Conservation (phyloP, 1,140 invertebrate species). For the Halesus radiatus region DNA sequence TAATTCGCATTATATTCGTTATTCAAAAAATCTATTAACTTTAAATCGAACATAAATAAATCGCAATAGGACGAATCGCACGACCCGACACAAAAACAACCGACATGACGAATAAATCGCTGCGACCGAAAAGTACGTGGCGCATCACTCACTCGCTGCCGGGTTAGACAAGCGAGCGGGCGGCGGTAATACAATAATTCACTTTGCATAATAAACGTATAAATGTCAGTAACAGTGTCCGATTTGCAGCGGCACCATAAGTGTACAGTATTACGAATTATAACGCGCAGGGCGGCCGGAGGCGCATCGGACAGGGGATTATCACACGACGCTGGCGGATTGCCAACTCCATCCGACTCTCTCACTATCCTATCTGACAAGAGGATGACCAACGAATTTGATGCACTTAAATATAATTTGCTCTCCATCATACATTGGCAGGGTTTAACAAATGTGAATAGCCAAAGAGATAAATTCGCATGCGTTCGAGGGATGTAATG, state of each 20-base stretch:
- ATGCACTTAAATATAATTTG: not conserved
- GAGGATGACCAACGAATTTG: not conserved
- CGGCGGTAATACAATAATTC: constrained; percentile 7
- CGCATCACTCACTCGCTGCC: constrained; percentile 21
- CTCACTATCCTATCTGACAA: not conserved
- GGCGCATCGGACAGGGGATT: constrained; percentile 1
- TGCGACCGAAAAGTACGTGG: not conserved
- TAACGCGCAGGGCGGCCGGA: not conserved
- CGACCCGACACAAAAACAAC: too few relatives aligned
- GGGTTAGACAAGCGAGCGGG: not conserved
- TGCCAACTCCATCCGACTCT: constrained; percentile 2
- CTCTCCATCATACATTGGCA: not conserved
- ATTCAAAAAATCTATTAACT: too few relatives aligned
- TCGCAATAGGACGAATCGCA: too few relatives aligned
- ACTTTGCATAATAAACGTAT: constrained; percentile 39
- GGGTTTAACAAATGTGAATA: too few relatives aligned
- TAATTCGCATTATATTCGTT: too few relatives aligned
- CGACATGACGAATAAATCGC: too few relatives aligned
- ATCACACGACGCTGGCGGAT: constrained; percentile 24
- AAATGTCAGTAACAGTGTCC: constrained; percentile 39
- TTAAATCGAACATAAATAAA: too few relatives aligned
- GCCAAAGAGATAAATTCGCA: too few relatives aligned
- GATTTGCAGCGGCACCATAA: not conserved
- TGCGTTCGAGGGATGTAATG: too few relatives aligned
- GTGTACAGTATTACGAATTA: not conserved